These are phyloP conservation scores for Argyresthia albistria DNA, from an alignment of 2,888 invertebrate species.

Conservation along the genomic window DNA sequence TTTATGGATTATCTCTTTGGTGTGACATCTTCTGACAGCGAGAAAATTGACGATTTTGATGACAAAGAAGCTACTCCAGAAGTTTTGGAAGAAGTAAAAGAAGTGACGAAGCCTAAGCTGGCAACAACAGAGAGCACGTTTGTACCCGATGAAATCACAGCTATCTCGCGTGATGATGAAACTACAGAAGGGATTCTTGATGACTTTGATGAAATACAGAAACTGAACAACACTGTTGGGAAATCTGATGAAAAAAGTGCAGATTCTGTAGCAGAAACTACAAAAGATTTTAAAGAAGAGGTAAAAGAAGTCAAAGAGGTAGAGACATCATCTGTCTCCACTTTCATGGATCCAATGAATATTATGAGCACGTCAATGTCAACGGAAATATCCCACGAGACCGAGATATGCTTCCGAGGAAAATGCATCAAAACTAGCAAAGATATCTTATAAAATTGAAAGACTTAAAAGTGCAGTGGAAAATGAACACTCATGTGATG, in stretches of 20 bases:
- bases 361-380: constrained; percentile 83
- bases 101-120: constrained; percentile 26
- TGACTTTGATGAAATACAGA: constrained; percentile 3
- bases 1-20: constrained; percentile 61
- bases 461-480: constrained; percentile 1
- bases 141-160: constrained; percentile 58
- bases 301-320: constrained; percentile 17
- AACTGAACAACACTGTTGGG: not conserved
- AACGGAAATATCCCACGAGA: constrained; percentile 87
- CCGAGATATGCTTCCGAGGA: constrained; percentile 90
- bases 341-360: constrained; percentile 65
- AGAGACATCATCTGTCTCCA: constrained; percentile 43
- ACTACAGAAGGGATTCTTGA: constrained; percentile 14
- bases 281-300: constrained; percentile 12
- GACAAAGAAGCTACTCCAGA: constrained; percentile 11
- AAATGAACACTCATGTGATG: not conserved
- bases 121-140: constrained; percentile 46
- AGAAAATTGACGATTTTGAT: constrained; percentile 7
- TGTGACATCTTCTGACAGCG: constrained; percentile 21
- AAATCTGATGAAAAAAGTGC: not conserved
- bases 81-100: constrained; percentile 22
- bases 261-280: not conserved
- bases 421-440: constrained; percentile 82
- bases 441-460: constrained; percentile 36
- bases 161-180: constrained; percentile 16